Evolutionary conservation across 2,888 invertebrate genomes (phyloP).

Genomic region (Coelogynopora nodosa): DNA sequence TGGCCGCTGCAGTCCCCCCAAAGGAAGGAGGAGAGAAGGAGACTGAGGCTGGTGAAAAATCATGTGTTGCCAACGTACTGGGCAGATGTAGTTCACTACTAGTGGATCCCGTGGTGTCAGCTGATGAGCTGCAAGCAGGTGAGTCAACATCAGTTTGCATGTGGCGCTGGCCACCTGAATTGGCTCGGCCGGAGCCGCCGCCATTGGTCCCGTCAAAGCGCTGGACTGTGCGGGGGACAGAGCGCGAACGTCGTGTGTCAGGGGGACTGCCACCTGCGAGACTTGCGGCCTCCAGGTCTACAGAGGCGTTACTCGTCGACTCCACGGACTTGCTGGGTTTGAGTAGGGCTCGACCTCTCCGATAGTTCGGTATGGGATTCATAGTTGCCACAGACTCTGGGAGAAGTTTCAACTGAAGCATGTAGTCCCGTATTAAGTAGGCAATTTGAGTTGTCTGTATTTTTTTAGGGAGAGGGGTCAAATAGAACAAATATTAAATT

Average conservation of each 20-base stretch:
- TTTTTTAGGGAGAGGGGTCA: too few relatives aligned
- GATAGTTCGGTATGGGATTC: neutral
- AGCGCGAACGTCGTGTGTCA: neutral
- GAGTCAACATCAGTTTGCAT: neutral
- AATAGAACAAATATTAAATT: neutral
- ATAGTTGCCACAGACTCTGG: neutral
- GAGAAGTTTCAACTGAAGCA: slow-evolving; percentile 2
- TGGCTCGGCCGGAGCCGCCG: neutral
- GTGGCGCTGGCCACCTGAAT: neutral
- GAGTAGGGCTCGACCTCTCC: neutral
- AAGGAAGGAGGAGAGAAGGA: neutral
- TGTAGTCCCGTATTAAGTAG: slow-evolving; percentile 32
- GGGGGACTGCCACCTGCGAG: neutral
- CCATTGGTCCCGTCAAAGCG: neutral
- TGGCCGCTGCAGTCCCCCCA: too few relatives aligned
- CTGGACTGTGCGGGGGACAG: neutral
- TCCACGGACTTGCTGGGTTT: neutral
- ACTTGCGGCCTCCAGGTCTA: neutral
- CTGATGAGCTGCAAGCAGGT: neutral
- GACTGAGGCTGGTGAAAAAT: neutral
- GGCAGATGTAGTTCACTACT: neutral
- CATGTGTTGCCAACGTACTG: neutral
- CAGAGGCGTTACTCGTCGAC: neutral
- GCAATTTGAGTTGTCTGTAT: slow-evolving; percentile 30
- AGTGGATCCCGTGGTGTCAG: neutral